Evolutionary conservation across 2,888 invertebrate genomes (phyloP).

Genomic region (Nemoura dubitans): DNA sequence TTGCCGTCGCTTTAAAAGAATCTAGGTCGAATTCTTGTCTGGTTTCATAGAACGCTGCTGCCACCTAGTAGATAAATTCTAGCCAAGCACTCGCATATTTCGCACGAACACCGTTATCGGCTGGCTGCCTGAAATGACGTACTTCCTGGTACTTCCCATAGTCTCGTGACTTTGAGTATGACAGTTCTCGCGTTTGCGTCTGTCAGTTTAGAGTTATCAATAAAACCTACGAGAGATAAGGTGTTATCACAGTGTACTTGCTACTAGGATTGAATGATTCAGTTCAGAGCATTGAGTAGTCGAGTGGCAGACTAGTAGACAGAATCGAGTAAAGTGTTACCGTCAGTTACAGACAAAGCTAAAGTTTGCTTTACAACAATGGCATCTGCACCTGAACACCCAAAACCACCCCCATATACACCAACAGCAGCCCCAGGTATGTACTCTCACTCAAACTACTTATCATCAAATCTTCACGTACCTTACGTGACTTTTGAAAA

Average conservation of each 20-base stretch:
- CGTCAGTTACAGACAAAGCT: not conserved
- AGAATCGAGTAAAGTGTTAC: not conserved
- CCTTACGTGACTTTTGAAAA: not conserved
- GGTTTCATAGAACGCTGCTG: not conserved
- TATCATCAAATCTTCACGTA: no score
- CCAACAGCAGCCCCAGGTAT: constrained; percentile 46
- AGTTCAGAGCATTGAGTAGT: not conserved
- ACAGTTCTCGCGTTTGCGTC: not conserved
- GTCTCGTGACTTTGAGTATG: not conserved
- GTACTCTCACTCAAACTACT: not conserved
- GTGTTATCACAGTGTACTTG: not conserved
- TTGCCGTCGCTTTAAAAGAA: not conserved
- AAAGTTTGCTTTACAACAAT: not conserved
- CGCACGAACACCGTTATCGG: not conserved
- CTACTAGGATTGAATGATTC: constrained; percentile 5
- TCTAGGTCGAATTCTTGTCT: not conserved
- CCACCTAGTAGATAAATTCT: constrained; percentile 31
- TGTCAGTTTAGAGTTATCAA: not conserved
- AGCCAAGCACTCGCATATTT: not conserved
- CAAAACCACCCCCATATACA: constrained; percentile 48
- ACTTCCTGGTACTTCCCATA: no score
- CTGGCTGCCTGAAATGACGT: not conserved
- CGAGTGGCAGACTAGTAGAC: not conserved
- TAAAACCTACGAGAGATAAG: not conserved
- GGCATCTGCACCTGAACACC: constrained; percentile 2